These are phyloP conservation scores for Drosophila asahinai DNA, from an alignment of 1,140 invertebrate species.

Conservation along the genomic window DNA sequence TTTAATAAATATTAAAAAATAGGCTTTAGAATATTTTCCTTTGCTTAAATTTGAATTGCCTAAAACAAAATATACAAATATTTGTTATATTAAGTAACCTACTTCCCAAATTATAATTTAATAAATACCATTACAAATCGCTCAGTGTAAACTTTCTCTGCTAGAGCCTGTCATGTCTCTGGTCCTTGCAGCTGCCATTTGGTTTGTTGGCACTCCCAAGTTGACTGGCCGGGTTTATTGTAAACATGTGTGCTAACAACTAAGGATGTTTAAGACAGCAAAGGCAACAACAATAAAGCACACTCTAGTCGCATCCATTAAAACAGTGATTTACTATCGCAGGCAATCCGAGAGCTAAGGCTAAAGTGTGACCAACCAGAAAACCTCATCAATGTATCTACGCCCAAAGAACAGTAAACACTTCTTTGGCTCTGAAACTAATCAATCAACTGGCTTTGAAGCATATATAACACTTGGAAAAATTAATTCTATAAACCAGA, in stretches of 20 bases:
- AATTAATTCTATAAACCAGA: not conserved
- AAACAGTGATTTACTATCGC: slow-evolving; percentile 61
- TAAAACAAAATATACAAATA: no score
- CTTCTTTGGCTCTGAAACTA: not conserved
- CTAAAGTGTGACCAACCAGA: slow-evolving; percentile 28
- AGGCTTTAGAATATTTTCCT: no score
- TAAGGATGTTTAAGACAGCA: slow-evolving; percentile 53
- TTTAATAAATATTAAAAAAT: no score
- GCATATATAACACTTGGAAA: not conserved
- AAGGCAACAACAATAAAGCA: slow-evolving; percentile 1
- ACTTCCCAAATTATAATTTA: no score
- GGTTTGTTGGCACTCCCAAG: slow-evolving; percentile 69
- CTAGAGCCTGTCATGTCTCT: slow-evolving; percentile 41
- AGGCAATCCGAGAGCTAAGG: not conserved
- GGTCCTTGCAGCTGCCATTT: slow-evolving; percentile 65
- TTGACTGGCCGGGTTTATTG: slow-evolving; percentile 77
- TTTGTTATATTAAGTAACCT: no score
- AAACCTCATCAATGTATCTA: slow-evolving; percentile 27
- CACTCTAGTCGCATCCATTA: slow-evolving; percentile 35
- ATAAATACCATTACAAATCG: no score
- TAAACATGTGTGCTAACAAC: slow-evolving; percentile 81
- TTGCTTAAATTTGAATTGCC: no score
- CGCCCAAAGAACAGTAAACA: slow-evolving; percentile 1
- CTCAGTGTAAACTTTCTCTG: slow-evolving; percentile 1
- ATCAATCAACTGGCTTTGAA: slow-evolving; percentile 8